Percentiles rank a stretch among this genome's conserved stretches.
Conservation (phyloP, 2,797 vertebrate genomes). For the Brotula barbata region DNA sequence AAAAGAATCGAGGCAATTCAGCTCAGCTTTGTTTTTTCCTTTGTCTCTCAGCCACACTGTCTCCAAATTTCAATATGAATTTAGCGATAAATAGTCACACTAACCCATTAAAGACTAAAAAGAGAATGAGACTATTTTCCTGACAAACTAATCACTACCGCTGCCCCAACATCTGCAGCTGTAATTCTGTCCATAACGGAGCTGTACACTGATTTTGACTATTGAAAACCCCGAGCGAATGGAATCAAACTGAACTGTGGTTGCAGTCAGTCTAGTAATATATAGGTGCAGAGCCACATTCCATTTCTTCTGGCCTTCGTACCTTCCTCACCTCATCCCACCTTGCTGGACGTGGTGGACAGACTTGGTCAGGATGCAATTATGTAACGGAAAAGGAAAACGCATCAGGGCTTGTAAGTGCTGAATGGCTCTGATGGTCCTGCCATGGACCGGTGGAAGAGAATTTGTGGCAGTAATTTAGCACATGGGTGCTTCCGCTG, state of each 20-base stretch:
- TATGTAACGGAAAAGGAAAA: constrained; percentile 59
- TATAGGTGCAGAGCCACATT: not conserved
- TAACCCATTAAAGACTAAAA: too few species aligned
- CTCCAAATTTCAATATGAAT: too few species aligned
- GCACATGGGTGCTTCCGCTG: constrained; percentile 72
- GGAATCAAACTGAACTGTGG: not conserved
- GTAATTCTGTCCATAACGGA: not conserved
- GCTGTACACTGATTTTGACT: not conserved
- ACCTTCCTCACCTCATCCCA: constrained; percentile 32
- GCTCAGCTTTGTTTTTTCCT: too few species aligned
- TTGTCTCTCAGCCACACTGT: too few species aligned
- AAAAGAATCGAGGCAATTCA: too few species aligned
- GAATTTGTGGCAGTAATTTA: constrained; percentile 78
- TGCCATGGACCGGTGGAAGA: constrained; percentile 57
- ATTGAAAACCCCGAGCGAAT: too few species aligned
- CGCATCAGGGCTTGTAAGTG: constrained; percentile 44
- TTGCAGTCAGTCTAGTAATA: too few species aligned
- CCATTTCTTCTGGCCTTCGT: not conserved
- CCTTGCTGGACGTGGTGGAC: constrained; percentile 38
- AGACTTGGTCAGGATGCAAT: constrained; percentile 45
- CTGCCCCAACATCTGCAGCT: not conserved
- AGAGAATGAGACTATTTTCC: not conserved
- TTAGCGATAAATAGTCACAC: too few species aligned
- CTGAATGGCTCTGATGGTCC: constrained; percentile 56
- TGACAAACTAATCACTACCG: constrained; percentile 10